Evolutionary conservation across 2,888 invertebrate genomes (phyloP).

Genomic region (Plagodis dolabraria): DNA sequence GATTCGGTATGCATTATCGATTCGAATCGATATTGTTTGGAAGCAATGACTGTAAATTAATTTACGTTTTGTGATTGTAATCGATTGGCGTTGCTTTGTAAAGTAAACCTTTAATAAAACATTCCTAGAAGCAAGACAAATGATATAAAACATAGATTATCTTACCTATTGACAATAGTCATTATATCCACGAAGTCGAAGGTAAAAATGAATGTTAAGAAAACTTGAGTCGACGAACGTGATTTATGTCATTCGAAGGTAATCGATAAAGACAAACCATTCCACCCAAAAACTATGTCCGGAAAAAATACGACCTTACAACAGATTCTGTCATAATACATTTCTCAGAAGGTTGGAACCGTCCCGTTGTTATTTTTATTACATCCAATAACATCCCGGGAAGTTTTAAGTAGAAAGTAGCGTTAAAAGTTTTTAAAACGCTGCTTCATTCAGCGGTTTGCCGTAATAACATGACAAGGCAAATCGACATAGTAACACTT

Average conservation of each 20-base stretch:
- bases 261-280: conserved; percentile 25
- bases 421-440: conserved; percentile 58
- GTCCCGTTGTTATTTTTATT: conserved; percentile 29
- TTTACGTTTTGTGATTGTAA: conserved; percentile 51
- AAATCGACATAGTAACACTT: conserved; percentile 70
- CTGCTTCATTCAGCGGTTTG: conserved; percentile 67
- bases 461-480: conserved; percentile 69
- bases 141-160: not conserved
- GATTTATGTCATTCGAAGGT: conserved; percentile 30
- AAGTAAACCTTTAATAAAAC: conserved; percentile 31
- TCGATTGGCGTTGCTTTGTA: conserved; percentile 62
- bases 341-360: conserved; percentile 37
- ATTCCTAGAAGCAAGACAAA: conserved; percentile 29
- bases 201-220: conserved; percentile 28
- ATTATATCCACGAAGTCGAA: not conserved
- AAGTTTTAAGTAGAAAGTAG: conserved; percentile 51
- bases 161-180: not conserved
- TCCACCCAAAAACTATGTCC: conserved; percentile 19
- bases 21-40: conserved; percentile 48
- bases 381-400: conserved; percentile 22
- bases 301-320: conserved; percentile 26
- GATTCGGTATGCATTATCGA: conserved; percentile 47
- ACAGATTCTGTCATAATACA: conserved; percentile 20
- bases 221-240: conserved; percentile 19
- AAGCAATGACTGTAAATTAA: conserved; percentile 48